Conservation (phyloP, 1,140 invertebrate genomes). For the Daktulosphaira vitifoliae region DNA sequence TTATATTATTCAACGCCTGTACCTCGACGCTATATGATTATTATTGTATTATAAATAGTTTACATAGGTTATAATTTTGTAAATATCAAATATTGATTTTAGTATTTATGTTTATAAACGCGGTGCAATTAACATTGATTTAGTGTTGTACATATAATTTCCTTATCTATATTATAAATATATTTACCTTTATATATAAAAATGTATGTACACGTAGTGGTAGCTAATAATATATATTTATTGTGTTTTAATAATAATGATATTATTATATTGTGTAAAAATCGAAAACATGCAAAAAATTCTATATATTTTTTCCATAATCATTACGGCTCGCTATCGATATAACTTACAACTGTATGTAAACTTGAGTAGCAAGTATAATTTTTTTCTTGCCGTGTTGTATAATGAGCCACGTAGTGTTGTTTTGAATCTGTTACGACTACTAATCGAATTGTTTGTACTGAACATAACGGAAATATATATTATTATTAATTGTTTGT, state of each 20-base stretch:
- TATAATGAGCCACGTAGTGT: background rate
- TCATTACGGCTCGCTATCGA: too few species aligned
- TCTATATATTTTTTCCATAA: too few species aligned
- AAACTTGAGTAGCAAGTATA: too few species aligned
- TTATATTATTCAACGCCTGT: too few species aligned
- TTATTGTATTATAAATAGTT: too few species aligned
- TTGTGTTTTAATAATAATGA: background rate
- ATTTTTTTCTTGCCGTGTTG: too few species aligned
- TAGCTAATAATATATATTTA: background rate
- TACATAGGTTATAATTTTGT: too few species aligned
- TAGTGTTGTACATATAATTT: conserved; percentile 5
- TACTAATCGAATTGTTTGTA: conserved; percentile 4
- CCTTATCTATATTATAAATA: conserved; percentile 9
- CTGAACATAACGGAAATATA: conserved; percentile 25
- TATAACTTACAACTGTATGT: too few species aligned
- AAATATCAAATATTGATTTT: background rate
- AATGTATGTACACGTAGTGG: conserved; percentile 14
- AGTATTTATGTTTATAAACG: conserved; percentile 21
- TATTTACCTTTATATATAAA: background rate
- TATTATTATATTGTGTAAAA: background rate
- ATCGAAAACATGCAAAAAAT: too few species aligned
- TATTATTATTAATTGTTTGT: conserved; percentile 31
- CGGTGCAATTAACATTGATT: conserved; percentile 27
- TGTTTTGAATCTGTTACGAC: background rate
- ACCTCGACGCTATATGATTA: too few species aligned